Evolutionary conservation across 2,797 vertebrate species (phyloP), one percentile per base, ranked within the genome.

Genomic region (Mus caroli): DNA sequence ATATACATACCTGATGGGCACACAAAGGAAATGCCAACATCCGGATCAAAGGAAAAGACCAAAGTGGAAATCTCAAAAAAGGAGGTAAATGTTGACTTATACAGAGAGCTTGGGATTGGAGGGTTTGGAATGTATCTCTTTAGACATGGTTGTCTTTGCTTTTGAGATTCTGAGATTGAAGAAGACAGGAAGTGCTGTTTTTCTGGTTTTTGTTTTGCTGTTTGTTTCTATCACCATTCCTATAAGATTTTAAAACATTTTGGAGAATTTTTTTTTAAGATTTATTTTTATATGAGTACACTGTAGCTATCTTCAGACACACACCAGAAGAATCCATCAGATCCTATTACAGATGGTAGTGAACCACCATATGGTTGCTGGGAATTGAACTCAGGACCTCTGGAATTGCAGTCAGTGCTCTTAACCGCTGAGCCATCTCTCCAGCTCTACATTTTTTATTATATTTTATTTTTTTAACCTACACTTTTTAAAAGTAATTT

Each of bases 11-110:
- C 99, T 92, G 99, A 99, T 91, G 99, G 99, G 14, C 99, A 99
- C 97, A 99, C 99, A 67, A 99, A 99, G 97, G 99, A 99, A 97
- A 99, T 99, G 99, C 99, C 99, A 56, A 99, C 99, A 0, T 99
- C 99, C 71, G 99, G 99, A 37, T 99, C 99, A 94, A 99, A 99
- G 98, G 99, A 99, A 94, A 99, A 99, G 98, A 98, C 98, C 96
- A 99, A 99, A 98, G 98, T 96, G 96, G 99, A 99, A 98, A 82
- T 97, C 62, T 93, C 98, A 31, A 99, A 98, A 96, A 99, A 98
- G 94, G 98, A 99, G 98, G 99, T 99, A 98, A 98, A 80, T 37
- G 0, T 11, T 69, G 17, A 22, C 3, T 52, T 91, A 19, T 64
- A 31, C 12, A 37, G 10, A 10, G 56, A 86, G 11, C n/a, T 37